phyloP scores from a whole-genome alignment of 92 coral and sea anemone species.

The Muricea muricata region DNA sequence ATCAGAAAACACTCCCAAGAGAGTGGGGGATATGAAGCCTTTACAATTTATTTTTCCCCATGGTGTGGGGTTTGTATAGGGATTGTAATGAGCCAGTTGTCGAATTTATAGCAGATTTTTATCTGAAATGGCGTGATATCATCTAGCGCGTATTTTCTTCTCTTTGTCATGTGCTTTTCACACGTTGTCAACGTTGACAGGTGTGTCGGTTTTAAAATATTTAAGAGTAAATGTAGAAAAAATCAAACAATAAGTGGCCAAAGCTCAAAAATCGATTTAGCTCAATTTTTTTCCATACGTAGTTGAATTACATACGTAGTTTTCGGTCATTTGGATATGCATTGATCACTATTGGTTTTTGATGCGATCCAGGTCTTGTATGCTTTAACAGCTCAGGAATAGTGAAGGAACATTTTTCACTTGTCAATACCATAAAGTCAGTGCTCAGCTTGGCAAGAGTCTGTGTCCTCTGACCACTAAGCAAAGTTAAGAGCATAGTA shows the following conservation, averaged over 20 bases:
- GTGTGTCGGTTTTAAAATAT: too few relatives aligned
- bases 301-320: too few relatives aligned
- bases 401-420: neutral
- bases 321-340: too few relatives aligned
- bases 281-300: too few relatives aligned
- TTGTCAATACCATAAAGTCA: neutral
- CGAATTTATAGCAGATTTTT: neutral
- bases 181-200: too few relatives aligned
- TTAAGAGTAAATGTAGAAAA: too few relatives aligned
- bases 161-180: too few relatives aligned
- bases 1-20: constrained; percentile 13
- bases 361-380: neutral
- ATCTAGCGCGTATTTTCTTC: neutral
- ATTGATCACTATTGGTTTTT: neutral
- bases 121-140: too few relatives aligned
- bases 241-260: too few relatives aligned
- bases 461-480: neutral
- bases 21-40: constrained; percentile 18
- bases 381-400: neutral
- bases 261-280: too few relatives aligned
- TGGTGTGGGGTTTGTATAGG: neutral
- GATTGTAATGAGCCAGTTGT: neutral
- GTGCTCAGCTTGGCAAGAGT: neutral
- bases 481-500: neutral
- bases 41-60: constrained; percentile 1